phyloP scores from a whole-genome alignment of 2,888 invertebrate species.

The Orthosia gothica region DNA sequence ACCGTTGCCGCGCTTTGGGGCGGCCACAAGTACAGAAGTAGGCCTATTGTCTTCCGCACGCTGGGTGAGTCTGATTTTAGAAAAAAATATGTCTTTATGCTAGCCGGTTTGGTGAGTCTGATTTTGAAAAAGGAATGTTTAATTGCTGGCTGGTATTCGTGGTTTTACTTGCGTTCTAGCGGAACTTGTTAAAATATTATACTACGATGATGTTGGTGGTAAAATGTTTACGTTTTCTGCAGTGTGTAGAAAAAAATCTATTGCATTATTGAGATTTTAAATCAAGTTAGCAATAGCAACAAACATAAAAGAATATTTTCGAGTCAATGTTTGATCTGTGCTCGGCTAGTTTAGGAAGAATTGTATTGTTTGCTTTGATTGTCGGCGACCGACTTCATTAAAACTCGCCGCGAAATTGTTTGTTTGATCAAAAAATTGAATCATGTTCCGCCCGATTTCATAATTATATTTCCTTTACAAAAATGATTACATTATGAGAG shows the following conservation, averaged over 20 bases:
- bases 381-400: not conserved
- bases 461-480: no score
- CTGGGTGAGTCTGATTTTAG: constrained; percentile 92
- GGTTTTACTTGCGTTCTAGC: not conserved
- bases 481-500: no score
- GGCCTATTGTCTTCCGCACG: constrained; percentile 97
- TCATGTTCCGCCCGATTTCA: no score
- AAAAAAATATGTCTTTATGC: not conserved
- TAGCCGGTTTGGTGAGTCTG: not conserved
- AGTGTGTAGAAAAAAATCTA: no score
- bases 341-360: not conserved
- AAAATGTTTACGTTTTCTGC: no score
- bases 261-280: not conserved
- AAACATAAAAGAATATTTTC: not conserved
- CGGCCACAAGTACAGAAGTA: constrained; percentile 96
- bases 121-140: not conserved
- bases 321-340: not conserved
- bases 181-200: not conserved
- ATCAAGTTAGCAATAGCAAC: not conserved
- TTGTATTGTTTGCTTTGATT: not conserved
- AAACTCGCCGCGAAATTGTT: not conserved
- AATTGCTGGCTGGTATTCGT: not conserved
- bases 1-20: constrained; percentile 96
- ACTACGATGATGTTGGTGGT: no score
- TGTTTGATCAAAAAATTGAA: not conserved